These are phyloP conservation scores for Drosophila watanabei DNA, from an alignment of 1,140 invertebrate species.

Conservation along the genomic window DNA sequence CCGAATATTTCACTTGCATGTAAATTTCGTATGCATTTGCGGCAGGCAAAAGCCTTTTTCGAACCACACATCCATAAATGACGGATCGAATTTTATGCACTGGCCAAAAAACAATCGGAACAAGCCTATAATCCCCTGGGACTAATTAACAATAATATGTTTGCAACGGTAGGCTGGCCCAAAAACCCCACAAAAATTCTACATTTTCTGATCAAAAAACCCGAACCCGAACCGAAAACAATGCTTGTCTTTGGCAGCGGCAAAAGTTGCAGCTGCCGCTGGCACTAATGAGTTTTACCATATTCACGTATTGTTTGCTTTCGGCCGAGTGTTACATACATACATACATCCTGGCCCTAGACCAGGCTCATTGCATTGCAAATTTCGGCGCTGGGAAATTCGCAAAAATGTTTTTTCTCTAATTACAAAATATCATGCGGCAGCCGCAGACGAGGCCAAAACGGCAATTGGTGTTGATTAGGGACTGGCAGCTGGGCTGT, in stretches of 20 bases:
- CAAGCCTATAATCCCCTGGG: slow-evolving; percentile 12
- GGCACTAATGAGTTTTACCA: slow-evolving; percentile 81
- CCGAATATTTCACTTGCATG: slow-evolving; percentile 20
- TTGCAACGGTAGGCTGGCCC: background rate
- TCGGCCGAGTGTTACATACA: slow-evolving; percentile 1
- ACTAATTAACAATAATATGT: slow-evolving; percentile 66
- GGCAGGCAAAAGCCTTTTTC: slow-evolving; percentile 9
- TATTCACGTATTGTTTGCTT: slow-evolving; percentile 67
- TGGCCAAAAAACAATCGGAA: slow-evolving; percentile 15
- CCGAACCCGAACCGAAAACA: slow-evolving; percentile 3
- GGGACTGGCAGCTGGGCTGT: slow-evolving; percentile 26
- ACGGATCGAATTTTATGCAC: slow-evolving; percentile 29
- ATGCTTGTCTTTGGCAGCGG: slow-evolving; percentile 18
- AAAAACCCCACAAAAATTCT: slow-evolving; percentile 7
- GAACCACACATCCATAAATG: background rate
- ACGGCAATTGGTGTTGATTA: slow-evolving; percentile 73
- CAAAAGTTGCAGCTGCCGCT: slow-evolving; percentile 39
- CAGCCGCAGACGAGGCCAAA: slow-evolving; percentile 33
- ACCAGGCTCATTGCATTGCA: slow-evolving; percentile 31
- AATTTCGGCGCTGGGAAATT: slow-evolving; percentile 46
- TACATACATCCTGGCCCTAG: background rate
- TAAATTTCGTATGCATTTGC: slow-evolving; percentile 43
- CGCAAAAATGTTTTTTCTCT: slow-evolving; percentile 60
- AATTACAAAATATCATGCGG: slow-evolving; percentile 70
- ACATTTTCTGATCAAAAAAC: slow-evolving; percentile 17